phyloP scores from a whole-genome alignment of 1,140 invertebrate species.

The Potamilus streckersoni region DNA sequence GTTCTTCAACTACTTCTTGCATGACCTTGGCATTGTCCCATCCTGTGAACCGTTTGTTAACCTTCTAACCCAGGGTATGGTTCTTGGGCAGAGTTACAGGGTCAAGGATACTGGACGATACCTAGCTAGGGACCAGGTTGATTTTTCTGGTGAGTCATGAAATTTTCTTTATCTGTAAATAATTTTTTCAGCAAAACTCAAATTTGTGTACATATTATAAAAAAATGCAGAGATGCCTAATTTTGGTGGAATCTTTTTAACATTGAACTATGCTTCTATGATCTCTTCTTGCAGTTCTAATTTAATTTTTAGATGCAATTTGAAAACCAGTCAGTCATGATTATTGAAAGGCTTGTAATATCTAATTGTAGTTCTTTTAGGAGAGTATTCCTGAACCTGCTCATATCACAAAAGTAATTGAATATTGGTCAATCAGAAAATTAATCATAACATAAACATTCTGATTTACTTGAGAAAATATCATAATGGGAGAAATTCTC shows the following conservation, averaged over 20 bases:
- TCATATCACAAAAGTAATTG: too few species aligned
- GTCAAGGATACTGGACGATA: constrained; percentile 84
- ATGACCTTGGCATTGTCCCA: constrained; percentile 79
- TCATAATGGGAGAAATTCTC: too few species aligned
- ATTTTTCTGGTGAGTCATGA: constrained; percentile 69
- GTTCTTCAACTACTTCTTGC: constrained; percentile 93
- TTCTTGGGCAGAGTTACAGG: constrained; percentile 89
- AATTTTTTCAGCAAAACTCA: background rate
- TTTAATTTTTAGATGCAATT: too few species aligned
- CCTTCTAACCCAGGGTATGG: constrained; percentile 93
- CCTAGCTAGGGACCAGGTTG: constrained; percentile 79
- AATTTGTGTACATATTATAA: background rate
- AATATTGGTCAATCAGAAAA: too few species aligned
- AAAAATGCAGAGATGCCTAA: background rate
- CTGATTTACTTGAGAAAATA: too few species aligned
- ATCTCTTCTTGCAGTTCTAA: too few species aligned
- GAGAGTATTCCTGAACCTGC: too few species aligned
- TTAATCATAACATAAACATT: too few species aligned
- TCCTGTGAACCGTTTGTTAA: constrained; percentile 89
- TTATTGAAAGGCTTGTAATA: too few species aligned
- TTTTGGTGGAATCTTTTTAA: background rate
- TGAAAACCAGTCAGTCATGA: too few species aligned
- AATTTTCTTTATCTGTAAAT: background rate
- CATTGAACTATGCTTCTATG: background rate
- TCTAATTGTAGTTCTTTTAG: too few species aligned